phyloP scores from a whole-genome alignment of 1,140 invertebrate genomes.

The Achroia grisella region DNA sequence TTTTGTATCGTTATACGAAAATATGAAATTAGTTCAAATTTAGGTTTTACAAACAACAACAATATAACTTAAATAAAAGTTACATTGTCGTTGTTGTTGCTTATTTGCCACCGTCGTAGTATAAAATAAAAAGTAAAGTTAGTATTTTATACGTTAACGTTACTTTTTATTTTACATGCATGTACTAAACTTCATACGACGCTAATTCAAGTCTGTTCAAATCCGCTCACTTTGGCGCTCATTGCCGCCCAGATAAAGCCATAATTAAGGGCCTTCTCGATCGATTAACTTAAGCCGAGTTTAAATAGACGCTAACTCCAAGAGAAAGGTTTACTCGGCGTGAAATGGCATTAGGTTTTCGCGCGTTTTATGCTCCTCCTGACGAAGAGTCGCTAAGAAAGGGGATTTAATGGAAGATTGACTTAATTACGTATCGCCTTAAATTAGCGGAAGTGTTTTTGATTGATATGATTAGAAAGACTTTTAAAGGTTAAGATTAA shows the following conservation, averaged over 20 bases:
- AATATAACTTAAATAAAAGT: too few relatives aligned
- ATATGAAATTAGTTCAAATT: too few relatives aligned
- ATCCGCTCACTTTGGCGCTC: slow-evolving; percentile 43
- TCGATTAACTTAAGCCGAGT: slow-evolving; percentile 71
- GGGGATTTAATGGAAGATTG: slow-evolving; percentile 64
- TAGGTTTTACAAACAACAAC: too few relatives aligned
- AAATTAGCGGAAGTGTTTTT: slow-evolving; percentile 60
- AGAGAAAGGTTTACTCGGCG: slow-evolving; percentile 69
- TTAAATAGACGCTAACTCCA: slow-evolving; percentile 70
- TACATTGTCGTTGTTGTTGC: too few relatives aligned
- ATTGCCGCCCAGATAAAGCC: slow-evolving; percentile 61
- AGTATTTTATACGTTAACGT: too few relatives aligned
- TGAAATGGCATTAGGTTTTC: slow-evolving; percentile 72
- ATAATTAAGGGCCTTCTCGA: slow-evolving; percentile 71
- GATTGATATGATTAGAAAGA: slow-evolving; percentile 43
- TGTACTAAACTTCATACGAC: slow-evolving; percentile 7
- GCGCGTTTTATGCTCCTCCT: slow-evolving; percentile 60
- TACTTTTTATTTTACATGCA: too few relatives aligned
- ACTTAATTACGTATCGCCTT: slow-evolving; percentile 59
- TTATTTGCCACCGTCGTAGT: too few relatives aligned
- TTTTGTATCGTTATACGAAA: too few relatives aligned
- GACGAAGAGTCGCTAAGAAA: slow-evolving; percentile 61
- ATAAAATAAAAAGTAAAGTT: too few relatives aligned
- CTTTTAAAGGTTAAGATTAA: slow-evolving; percentile 9
- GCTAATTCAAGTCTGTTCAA: slow-evolving; percentile 37